Conservation (phyloP, 2,113 vertebrate species). For the Oncorhynchus masou region DNA sequence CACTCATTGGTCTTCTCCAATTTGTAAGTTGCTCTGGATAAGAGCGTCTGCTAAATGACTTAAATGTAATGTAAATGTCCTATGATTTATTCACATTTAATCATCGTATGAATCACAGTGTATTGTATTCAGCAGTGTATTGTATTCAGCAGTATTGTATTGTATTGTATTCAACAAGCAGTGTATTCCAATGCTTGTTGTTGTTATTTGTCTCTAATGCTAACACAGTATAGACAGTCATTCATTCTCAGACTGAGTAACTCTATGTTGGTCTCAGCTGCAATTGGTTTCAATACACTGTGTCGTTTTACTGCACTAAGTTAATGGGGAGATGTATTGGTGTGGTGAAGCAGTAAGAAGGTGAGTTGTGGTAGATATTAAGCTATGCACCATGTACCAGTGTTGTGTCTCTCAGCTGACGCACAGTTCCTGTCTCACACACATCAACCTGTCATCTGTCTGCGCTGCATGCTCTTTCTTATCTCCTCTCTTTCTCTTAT, state of each 20-base stretch:
- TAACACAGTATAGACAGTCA: not conserved
- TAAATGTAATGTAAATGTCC: too few relatives aligned
- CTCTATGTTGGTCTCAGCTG: not conserved
- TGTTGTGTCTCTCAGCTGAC: not conserved
- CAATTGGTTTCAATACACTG: not conserved
- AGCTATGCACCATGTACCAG: too few relatives aligned
- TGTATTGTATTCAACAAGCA: too few relatives aligned
- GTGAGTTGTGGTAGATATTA: too few relatives aligned
- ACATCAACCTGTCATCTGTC: not conserved
- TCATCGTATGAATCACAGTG: too few relatives aligned
- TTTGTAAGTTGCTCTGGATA: too few relatives aligned
- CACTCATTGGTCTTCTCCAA: too few relatives aligned
- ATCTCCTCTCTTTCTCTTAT: not conserved
- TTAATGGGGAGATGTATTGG: conserved; percentile 9
- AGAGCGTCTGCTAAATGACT: too few relatives aligned
- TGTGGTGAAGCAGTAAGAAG: too few relatives aligned
- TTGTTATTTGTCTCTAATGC: not conserved
- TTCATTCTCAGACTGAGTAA: conserved; percentile 41
- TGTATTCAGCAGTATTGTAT: too few relatives aligned
- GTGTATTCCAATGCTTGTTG: not conserved
- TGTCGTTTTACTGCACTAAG: conserved; percentile 23
- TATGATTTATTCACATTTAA: not conserved
- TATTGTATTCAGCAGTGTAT: too few relatives aligned
- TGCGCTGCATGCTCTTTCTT: conserved; percentile 7
- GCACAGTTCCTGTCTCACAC: not conserved